phyloP scores from a whole-genome alignment of 2,888 invertebrate species.

The Steromphala cineraria region DNA sequence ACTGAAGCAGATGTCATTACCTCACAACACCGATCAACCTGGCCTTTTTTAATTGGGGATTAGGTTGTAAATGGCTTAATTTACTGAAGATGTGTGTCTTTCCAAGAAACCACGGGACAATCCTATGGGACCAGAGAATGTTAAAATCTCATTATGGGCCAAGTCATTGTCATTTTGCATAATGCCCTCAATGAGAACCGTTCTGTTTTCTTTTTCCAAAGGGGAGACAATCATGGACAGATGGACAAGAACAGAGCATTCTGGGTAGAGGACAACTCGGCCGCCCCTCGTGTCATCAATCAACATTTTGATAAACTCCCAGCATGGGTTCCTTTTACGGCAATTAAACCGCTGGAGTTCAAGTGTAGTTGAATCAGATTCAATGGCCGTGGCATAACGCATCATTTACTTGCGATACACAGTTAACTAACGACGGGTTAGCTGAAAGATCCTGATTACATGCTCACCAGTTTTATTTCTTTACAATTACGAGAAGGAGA shows the following conservation, averaged over 20 bases:
- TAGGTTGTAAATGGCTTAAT: conserved; percentile 6
- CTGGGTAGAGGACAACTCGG: not conserved
- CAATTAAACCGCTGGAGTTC: not conserved
- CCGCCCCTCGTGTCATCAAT: not conserved
- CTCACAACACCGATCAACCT: not conserved
- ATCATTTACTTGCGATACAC: not conserved
- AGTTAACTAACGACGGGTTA: conserved; percentile 2
- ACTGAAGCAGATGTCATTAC: not conserved
- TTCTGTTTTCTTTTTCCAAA: not conserved
- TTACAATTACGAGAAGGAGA: not conserved
- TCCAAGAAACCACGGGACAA: not conserved
- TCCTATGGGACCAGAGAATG: not conserved
- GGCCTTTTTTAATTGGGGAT: not conserved
- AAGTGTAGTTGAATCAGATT: not conserved
- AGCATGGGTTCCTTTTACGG: not conserved
- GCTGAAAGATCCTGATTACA: not conserved
- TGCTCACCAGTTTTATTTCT: not conserved
- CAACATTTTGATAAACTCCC: conserved; percentile 4
- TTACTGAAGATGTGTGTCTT: not conserved
- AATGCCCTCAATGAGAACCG: not conserved
- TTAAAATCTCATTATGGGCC: conserved; percentile 1
- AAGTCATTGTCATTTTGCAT: not conserved
- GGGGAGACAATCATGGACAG: not conserved
- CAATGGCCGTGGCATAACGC: not conserved
- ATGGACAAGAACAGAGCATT: not conserved